Base-by-base conservation (phyloP, 2,113 vertebrate genomes). In the Microtus oregoni region DNA sequence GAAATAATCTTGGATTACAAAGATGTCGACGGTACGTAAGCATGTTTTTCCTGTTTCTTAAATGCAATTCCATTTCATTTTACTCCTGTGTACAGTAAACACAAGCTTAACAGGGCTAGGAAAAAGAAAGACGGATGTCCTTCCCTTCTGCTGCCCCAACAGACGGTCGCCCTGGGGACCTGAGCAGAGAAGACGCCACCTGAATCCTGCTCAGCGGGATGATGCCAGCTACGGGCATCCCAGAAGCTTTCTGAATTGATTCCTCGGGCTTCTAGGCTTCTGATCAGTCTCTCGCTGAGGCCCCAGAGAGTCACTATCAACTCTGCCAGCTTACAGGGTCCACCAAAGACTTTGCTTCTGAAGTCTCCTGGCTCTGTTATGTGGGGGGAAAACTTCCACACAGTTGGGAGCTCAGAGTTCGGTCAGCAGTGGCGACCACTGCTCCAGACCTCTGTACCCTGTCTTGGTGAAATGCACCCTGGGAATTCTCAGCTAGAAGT, bases 41-140 rank as follows among this genome's bases (percentile, higher is more conserved):
- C 82, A 19, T 3, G 0, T 3, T 3, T 61, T 52, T 24, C 67
- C 77, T 20, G 67, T 30, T 72, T 47, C 63, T 9, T 12, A 12
- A 19, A 30, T 1, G 13, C 5, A 1, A 44, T 70, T 28, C 35
- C 0, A 6, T 12, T 11, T 58, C 85, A 28, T 3, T 0, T 28
- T 26, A 0, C 41, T 86, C 1, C 3, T 1, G 30, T 0, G 8
- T 9, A 19, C 12, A 17, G 13, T 0, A 7, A 61, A 28, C 0
- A 13, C 24, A n/a, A 14, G 83, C 2, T 19, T 3, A 24, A 13
- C 28, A 0, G 1, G 2, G 2, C 2, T 26, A 11, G 12, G 20
- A 9, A 22, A 35, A 4, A n/a, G 68, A 14, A 14, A 20, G 52
- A 35, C 2, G 1, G 44, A 78, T 35, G 22, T 15, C 24, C 1